Evolutionary conservation across 2,113 vertebrate species (phyloP).

Genomic region (Notothenia rossii): DNA sequence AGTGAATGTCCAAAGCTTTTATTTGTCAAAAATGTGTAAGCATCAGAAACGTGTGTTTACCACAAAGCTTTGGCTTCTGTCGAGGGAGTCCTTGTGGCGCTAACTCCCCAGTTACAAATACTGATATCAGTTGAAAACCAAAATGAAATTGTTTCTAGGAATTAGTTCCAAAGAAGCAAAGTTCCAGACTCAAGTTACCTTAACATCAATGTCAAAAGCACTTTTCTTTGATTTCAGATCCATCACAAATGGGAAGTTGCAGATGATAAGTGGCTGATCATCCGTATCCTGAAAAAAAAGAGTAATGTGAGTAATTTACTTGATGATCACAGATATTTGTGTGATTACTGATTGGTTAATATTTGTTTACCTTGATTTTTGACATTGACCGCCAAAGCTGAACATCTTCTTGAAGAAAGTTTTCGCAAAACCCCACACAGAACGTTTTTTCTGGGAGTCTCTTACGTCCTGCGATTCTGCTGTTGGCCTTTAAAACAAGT

Average conservation of each 20-base stretch:
- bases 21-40: too few relatives aligned
- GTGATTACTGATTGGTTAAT: not conserved
- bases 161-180: not conserved
- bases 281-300: slow-evolving; percentile 6
- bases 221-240: slow-evolving; percentile 62
- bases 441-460: slow-evolving; percentile 46
- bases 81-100: too few relatives aligned
- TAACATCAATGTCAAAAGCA: slow-evolving; percentile 24
- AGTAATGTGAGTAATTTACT: not conserved
- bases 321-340: not conserved
- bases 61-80: too few relatives aligned
- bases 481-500: slow-evolving; percentile 60
- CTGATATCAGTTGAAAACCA: not conserved
- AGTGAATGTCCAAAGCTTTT: too few relatives aligned
- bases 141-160: not conserved
- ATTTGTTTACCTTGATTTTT: not conserved
- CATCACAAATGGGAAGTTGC: slow-evolving; percentile 66
- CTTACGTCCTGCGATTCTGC: not conserved
- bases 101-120: not conserved
- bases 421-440: not conserved
- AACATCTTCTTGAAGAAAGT: not conserved
- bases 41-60: too few relatives aligned
- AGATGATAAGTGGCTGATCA: slow-evolving; percentile 28
- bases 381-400: not conserved
- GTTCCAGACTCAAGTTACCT: slow-evolving; percentile 8